A percentile compares a stretch with the other conserved stretches of the same genome.
These are phyloP conservation scores for Parapsyche elsis DNA, from an alignment of 1,140 invertebrate species.

Conservation along the genomic window DNA sequence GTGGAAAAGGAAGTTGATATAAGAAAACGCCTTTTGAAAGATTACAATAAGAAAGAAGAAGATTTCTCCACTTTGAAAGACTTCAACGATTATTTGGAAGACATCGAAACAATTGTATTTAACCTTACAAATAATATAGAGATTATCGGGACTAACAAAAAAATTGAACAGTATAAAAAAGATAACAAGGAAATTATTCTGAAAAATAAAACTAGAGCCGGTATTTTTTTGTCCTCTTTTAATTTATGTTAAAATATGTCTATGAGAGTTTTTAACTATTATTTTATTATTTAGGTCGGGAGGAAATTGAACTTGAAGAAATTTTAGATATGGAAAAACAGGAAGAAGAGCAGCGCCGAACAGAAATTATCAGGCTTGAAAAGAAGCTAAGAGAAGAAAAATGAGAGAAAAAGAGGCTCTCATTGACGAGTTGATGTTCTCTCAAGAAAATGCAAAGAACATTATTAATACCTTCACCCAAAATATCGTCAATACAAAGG, in stretches of 20 bases:
- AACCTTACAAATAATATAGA: conserved; percentile 94
- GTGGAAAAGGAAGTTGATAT: conserved; percentile 99
- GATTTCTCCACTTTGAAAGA: conserved; percentile 85
- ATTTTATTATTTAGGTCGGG: conserved; percentile 64
- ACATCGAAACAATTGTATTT: conserved; percentile 90
- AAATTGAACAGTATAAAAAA: conserved; percentile 93
- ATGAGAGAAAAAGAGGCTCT: conserved; percentile 88
- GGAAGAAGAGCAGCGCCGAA: conserved; percentile 73
- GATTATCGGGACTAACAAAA: conserved; percentile 88
- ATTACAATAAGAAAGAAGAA: conserved; percentile 93
- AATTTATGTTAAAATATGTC: background rate
- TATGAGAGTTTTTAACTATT: conserved; percentile 33
- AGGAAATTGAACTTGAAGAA: conserved; percentile 86
- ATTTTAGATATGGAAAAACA: conserved; percentile 87
- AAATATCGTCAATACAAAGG: conserved; percentile 70
- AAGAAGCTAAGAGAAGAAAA: conserved; percentile 85
- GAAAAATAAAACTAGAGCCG: conserved; percentile 84
- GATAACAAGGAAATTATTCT: conserved; percentile 92
- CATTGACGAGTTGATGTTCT: conserved; percentile 95
- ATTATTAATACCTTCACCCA: conserved; percentile 88
- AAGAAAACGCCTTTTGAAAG: conserved; percentile 86
- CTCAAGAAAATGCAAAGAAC: conserved; percentile 85
- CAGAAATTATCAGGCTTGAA: conserved; percentile 73
- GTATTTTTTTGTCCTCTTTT: conserved; percentile 55
- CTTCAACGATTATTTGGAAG: conserved; percentile 95